A percentile compares a stretch with the other conserved stretches of the same genome.
These are phyloP conservation scores for Macrobrachium rosenbergii DNA, from an alignment of 1,140 invertebrate species.

Conservation along the genomic window DNA sequence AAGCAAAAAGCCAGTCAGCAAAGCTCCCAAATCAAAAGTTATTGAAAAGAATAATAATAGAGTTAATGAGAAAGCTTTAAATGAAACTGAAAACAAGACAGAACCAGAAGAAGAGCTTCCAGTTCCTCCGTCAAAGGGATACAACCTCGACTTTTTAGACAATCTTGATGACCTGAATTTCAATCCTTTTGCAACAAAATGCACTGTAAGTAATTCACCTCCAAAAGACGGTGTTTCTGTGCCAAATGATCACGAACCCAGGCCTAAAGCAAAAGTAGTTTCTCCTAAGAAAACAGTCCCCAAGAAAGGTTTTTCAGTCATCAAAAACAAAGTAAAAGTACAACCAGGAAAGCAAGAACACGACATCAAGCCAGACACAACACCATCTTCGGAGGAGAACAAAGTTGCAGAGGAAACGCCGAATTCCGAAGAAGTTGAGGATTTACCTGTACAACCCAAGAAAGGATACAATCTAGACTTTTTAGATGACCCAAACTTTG, in stretches of 20 bases:
- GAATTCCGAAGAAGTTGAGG: slow-evolving; percentile 30
- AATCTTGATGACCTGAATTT: slow-evolving; percentile 62
- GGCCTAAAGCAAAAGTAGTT: slow-evolving; percentile 36
- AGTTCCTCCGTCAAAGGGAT: slow-evolving; percentile 60
- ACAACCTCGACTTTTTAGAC: slow-evolving; percentile 64
- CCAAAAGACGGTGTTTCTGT: slow-evolving; percentile 27
- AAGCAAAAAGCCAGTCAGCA: slow-evolving; percentile 14
- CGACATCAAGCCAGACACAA: too few relatives aligned
- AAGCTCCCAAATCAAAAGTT: slow-evolving; percentile 28
- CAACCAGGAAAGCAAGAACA: too few relatives aligned
- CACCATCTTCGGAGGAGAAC: too few relatives aligned
- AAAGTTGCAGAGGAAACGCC: too few relatives aligned
- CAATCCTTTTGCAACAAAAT: slow-evolving; percentile 58
- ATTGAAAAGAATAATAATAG: slow-evolving; percentile 51
- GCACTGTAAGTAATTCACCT: slow-evolving; percentile 57
- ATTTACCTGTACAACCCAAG: slow-evolving; percentile 31
- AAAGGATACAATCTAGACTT: slow-evolving; percentile 64
- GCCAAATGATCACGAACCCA: background rate
- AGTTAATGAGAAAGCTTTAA: slow-evolving; percentile 12
- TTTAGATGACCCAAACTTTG: slow-evolving; percentile 62
- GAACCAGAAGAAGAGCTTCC: slow-evolving; percentile 48
- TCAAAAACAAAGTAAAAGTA: slow-evolving; percentile 31
- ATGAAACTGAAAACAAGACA: background rate
- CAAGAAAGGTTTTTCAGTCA: slow-evolving; percentile 48
- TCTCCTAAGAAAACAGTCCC: slow-evolving; percentile 25